phyloP scores from a whole-genome alignment of 2,113 vertebrate genomes.

The Tachuris rubrigastra region DNA sequence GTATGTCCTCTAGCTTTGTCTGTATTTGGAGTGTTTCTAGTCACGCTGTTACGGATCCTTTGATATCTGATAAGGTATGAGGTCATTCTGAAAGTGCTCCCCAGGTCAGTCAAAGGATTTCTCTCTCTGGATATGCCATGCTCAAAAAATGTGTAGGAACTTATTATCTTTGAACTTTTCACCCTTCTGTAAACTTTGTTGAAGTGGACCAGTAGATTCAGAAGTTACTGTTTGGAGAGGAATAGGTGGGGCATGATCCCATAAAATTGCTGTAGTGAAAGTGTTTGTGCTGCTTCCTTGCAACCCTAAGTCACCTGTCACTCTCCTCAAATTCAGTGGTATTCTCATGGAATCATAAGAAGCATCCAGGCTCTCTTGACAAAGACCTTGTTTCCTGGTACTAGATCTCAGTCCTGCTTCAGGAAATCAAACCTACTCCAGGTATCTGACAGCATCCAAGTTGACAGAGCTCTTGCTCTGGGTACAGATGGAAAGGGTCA shows the following conservation, averaged over 20 bases:
- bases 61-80: neutral
- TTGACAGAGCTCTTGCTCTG: neutral
- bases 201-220: neutral
- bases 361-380: neutral
- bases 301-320: neutral
- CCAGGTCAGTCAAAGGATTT: neutral
- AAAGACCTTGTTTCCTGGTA: neutral
- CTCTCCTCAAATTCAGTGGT: neutral
- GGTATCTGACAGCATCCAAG: neutral
- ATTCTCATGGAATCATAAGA: neutral
- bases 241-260: neutral
- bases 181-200: neutral
- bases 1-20: neutral
- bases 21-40: neutral
- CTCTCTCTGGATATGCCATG: fast-evolving
- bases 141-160: neutral
- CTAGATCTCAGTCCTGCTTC: neutral
- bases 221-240: neutral
- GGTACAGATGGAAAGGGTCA: neutral
- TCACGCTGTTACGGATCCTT: neutral
- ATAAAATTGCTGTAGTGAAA: neutral
- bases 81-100: neutral
- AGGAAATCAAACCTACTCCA: neutral
- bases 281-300: neutral
- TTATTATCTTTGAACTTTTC: neutral